Evolutionary conservation across 1,140 invertebrate species (phyloP).

Genomic region (Bradysia coprophila): DNA sequence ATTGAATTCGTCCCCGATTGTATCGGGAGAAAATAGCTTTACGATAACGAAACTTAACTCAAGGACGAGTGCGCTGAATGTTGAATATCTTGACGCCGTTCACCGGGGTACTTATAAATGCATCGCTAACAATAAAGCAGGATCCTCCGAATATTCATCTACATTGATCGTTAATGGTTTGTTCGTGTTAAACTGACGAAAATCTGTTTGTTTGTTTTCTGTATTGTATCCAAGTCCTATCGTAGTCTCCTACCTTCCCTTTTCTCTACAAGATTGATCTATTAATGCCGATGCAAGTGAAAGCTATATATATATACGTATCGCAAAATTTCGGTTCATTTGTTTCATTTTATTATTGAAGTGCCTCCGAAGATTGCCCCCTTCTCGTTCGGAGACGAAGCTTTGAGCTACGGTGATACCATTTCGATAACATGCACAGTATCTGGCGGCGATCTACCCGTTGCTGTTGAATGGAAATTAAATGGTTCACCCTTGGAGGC

Average conservation of each 20-base stretch:
- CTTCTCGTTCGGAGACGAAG: slow-evolving; percentile 40
- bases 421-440: slow-evolving; percentile 46
- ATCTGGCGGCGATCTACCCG: slow-evolving; percentile 44
- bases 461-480: slow-evolving; percentile 40
- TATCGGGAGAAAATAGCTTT: slow-evolving; percentile 21
- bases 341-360: slow-evolving; percentile 14
- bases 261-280: too few relatives aligned
- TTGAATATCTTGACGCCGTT: too few relatives aligned
- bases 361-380: slow-evolving; percentile 40
- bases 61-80: too few relatives aligned
- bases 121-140: slow-evolving; percentile 36
- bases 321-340: too few relatives aligned
- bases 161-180: slow-evolving; percentile 38
- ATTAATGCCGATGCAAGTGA: too few relatives aligned
- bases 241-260: too few relatives aligned
- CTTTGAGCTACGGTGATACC: slow-evolving; percentile 50
- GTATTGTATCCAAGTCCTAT: background rate
- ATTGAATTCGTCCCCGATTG: background rate
- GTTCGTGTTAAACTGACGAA: too few relatives aligned
- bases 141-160: slow-evolving; percentile 30
- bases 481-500: slow-evolving; percentile 29
- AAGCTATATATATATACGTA: too few relatives aligned
- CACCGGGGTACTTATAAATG: slow-evolving; percentile 51
- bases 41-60: too few relatives aligned
- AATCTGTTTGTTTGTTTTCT: slow-evolving; percentile 11